Conservation (phyloP, 2,797 vertebrate genomes). For the Gymnothorax javanicus region DNA sequence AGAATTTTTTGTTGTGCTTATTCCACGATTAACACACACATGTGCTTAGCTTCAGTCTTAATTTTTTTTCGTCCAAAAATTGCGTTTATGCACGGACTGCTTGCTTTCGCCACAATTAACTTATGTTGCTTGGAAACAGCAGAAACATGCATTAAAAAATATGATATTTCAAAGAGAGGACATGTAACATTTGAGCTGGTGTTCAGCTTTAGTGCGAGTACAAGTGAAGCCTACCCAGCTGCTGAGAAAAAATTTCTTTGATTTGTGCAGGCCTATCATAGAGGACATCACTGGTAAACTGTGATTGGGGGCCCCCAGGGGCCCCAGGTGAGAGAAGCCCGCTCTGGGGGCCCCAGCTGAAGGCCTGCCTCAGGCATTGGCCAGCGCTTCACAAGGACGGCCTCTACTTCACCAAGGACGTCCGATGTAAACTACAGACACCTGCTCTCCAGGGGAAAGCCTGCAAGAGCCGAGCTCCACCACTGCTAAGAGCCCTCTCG, state of each 20-base stretch:
- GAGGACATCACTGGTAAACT: slow-evolving; percentile 46
- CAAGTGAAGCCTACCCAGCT: background rate
- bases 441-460: background rate
- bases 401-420: slow-evolving; percentile 45
- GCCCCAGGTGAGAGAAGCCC: background rate
- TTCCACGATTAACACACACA: no score
- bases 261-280: slow-evolving; percentile 47
- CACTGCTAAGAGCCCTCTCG: background rate
- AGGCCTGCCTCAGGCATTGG: slow-evolving; percentile 57
- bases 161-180: background rate
- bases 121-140: no score
- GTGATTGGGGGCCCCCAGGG: slow-evolving; percentile 25
- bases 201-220: background rate
- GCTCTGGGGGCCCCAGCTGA: slow-evolving; percentile 16
- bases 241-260: slow-evolving; percentile 15
- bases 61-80: no score
- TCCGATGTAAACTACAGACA: background rate
- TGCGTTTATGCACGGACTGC: no score
- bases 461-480: background rate
- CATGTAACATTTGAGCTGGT: background rate
- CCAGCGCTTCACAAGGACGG: slow-evolving; percentile 47
- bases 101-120: no score
- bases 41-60: no score
- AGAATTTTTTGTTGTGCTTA: no score
- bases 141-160: background rate